Evolutionary conservation across 2,797 vertebrate genomes (phyloP), one percentile per base, ranked within the genome.

Genomic region (Coccyzus lansbergi): DNA sequence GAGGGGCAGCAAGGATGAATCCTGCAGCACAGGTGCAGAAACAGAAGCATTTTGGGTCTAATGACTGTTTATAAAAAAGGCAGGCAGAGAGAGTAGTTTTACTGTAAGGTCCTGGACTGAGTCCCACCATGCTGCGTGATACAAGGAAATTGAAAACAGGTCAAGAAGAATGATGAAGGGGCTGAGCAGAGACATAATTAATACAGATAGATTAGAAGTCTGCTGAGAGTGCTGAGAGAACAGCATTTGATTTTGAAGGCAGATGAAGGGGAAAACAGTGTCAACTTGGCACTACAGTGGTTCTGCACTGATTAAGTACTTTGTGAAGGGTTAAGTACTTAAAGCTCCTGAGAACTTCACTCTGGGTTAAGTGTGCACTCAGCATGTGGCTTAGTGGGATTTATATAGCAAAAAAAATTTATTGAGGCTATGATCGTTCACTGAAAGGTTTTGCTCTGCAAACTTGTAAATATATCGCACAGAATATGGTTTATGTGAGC

Each of bases 321-420:
- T 86, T 78, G 48, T 68, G 76, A 94, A 96, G 78, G 63, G 75
- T 85, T 92, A 92, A 92, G 49, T 53, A 64, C 49, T 77, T 88
- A 71, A 67, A 78, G 15, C n/a, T 94, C 81, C 55, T 49, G 10
- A 67, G 74, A 95, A 56, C 33, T 82, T 94, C 44, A 26, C 11
- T 74, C 36, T 67, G 56, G 83, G 52, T 86, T 90, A 86, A 90
- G 55, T 63, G 55, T 67, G 68, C 33, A 80, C 48, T 79, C 64
- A 87, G 48, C 26, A 60, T 58, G 60, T 58, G 52, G n/a, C 20
- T 69, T 46, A 69, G 19, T 44, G 44, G 83, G 15, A 0, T 0
- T 55, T 71, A 68, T 1, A 0, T 16, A 71, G 19, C 1, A 95
- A 52, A 15, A 12, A 36, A 1, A 10, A 24, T 18, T 51, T 83